Conservation (phyloP, 2,888 invertebrate species). For the Eurois occulta region DNA sequence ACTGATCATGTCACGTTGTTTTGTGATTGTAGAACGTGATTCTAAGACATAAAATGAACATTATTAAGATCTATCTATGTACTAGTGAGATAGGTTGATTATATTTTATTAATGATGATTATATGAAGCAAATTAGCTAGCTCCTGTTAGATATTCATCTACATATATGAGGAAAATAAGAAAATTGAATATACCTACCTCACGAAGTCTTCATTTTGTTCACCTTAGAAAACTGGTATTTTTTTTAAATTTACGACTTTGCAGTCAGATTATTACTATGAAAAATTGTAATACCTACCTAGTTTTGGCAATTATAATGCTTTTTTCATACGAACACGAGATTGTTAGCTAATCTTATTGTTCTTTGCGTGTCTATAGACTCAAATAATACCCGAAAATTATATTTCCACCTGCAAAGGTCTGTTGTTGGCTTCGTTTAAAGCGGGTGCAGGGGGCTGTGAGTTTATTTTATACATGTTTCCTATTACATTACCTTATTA, state of each 20-base stretch:
- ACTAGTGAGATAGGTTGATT: conserved; percentile 37
- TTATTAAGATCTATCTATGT: conserved; percentile 24
- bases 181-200: not conserved
- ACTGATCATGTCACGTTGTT: conserved; percentile 58
- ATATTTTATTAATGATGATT: conserved; percentile 47
- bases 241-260: not conserved
- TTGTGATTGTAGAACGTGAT: conserved; percentile 40
- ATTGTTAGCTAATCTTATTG: not conserved
- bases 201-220: not conserved
- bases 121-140: conserved; percentile 1
- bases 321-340: not conserved
- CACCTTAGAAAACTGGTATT: not conserved
- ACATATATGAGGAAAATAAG: conserved; percentile 15
- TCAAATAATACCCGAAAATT: no score
- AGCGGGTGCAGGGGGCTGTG: no score
- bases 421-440: no score
- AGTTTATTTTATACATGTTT: not conserved
- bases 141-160: not conserved
- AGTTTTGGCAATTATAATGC: not conserved
- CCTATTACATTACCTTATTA: not conserved
- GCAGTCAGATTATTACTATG: not conserved
- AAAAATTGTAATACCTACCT: not conserved
- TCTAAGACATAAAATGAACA: conserved; percentile 15
- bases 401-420: no score
- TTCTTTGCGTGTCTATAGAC: no score